Base-by-base conservation (phyloP, 1,140 invertebrate genomes). In the Heliconius hewitsoni region DNA sequence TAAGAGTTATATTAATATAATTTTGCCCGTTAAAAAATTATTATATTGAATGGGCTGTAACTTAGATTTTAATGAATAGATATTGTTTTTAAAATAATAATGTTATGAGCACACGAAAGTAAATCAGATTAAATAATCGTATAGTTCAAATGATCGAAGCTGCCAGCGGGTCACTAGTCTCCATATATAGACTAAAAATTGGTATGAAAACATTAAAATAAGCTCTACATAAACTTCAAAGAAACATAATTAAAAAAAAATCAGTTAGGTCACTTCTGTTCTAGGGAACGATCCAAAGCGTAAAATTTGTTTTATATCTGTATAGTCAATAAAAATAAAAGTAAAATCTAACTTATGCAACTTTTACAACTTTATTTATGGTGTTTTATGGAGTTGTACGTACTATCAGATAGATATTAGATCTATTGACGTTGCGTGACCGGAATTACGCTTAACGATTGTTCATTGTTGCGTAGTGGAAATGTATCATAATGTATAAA, bases 311-410 rank as follows among this genome's bases (percentile, higher is more conserved):
- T 16, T 11, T 16, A 66, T 66, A 27, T 66, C 8, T 66, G 9
- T 27, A 27, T 66, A 66, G 23, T 13, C 57, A 13, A 66, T 66
- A 66, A 66, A 27, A 66, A 66, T 27, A 66, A 66, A 66, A 66
- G 60, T 66, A 27, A 27, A 66, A 27, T 27, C 23, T 66, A 27
- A 16, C 9, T 66, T 66, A 66, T 66, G 60, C 23, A 66, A 66
- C 60, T 66, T 23, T 66, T 30, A 66, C 60, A 66, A 13, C 23
- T 66, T 66, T 66, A 66, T 66, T 66, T 66, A 66, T 66, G 60
- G 60, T 66, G n/a, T 66, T 66, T 66, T 66, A 66, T 66, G 11
- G 23, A 5, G n/a, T 66, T 27, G 57, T 60, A 23, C 57, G 0
- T 46, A 46, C 8, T 46, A 57, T 23, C n/a, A 57, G 6, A 19